Percentiles rank a stretch among this genome's conserved stretches.
Evolutionary conservation across 2,797 vertebrate species (phyloP).

Genomic region (Pelochelys cantorii): DNA sequence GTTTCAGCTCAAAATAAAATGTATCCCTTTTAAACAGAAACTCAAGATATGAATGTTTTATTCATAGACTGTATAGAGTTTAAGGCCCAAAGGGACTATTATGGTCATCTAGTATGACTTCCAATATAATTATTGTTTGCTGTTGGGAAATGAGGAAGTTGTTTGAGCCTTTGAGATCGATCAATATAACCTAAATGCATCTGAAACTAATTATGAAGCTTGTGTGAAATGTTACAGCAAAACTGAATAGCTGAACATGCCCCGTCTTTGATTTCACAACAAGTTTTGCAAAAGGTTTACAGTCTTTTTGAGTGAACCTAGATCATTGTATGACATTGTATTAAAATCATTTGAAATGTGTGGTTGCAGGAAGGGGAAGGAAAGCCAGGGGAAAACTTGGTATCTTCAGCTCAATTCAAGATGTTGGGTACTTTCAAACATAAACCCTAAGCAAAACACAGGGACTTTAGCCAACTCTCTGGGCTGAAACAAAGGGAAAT

Average conservation of each 20-base stretch:
- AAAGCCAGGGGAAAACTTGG: background rate
- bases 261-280: background rate
- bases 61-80: background rate
- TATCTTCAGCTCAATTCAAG: background rate
- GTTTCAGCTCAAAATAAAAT: background rate
- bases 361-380: background rate
- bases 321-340: background rate
- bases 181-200: background rate
- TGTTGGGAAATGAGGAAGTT: background rate
- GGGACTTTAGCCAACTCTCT: background rate
- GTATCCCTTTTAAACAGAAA: background rate
- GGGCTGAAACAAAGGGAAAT: background rate
- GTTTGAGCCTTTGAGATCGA: background rate
- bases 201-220: background rate
- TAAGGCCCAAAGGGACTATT: background rate
- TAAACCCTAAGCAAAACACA: background rate
- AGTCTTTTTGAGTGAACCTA: background rate
- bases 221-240: background rate
- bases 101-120: background rate
- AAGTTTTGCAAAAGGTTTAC: background rate
- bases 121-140: background rate
- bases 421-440: background rate
- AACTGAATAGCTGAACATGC: background rate
- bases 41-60: background rate
- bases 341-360: background rate